Base-by-base conservation (phyloP, 2,113 vertebrate genomes). In the Plecotus auritus region DNA sequence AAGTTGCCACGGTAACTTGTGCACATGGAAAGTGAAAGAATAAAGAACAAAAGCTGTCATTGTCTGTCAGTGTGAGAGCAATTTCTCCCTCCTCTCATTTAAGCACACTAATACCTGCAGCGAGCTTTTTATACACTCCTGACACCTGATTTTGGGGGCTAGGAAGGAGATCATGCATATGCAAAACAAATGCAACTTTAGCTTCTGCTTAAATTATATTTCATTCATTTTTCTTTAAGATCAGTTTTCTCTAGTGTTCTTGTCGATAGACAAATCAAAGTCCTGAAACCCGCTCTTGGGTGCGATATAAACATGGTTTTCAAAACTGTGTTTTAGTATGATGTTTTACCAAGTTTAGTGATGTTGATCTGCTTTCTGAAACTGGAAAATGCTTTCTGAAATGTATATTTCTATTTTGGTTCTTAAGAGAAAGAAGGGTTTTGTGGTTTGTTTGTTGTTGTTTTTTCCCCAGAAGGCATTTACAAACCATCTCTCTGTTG, bases 21-120 rank as follows among this genome's bases (percentile, higher is more conserved):
- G 95, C 14, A 49, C 90, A 91, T 93, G 85, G 94, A 96, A 97
- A 97, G 88, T 51, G 85, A 97, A 97, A 97, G 90, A 96, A 95
- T 66, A 76, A 61, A 97, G 96, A 98, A 98, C 97, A 98, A 98
- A 98, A 94, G 95, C 97, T 97, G 94, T 97, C 94, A 97, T 97
- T 98, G 98, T 98, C 96, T 96, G 94, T 96, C 90, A 97, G 97
- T 51, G 66, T 94, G 92, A 96, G 83, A 95, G 69, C 77, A 85
- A 70, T 94, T 96, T 97, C 90, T 90, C 37, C 12, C 72, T 80
- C 70, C 72, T 94, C 90, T 94, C 95, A 90, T 95, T 96, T 97
- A 96, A 92, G 94, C 95, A 95, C 89, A 97, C 77, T 96, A 94
- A 95, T 97, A 97, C 93, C 95, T 97, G 91, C 95, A 96, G 90